Evolutionary conservation across 2,113 vertebrate species (phyloP).

Genomic region (Lophotis ruficrista): DNA sequence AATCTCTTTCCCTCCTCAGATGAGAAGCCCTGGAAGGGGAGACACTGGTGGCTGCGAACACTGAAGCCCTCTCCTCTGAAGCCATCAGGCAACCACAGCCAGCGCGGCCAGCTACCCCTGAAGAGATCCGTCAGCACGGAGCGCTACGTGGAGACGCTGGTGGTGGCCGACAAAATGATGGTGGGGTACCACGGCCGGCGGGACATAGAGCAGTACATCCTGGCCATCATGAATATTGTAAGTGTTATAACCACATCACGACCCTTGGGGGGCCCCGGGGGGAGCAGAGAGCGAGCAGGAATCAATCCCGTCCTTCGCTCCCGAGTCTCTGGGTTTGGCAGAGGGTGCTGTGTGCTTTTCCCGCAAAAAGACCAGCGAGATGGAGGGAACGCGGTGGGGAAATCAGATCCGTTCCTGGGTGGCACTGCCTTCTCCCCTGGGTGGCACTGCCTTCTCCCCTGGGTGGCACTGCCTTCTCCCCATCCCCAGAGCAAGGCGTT

Average conservation of each 20-base stretch:
- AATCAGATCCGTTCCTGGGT: not conserved
- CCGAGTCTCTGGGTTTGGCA: rapidly evolving
- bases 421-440: not conserved
- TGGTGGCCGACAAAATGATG: constrained; percentile 99
- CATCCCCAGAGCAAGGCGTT: not conserved
- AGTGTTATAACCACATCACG: constrained; percentile 78
- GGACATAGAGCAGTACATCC: constrained; percentile 97
- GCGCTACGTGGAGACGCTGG: constrained; percentile 96
- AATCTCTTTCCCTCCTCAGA: constrained; percentile 69
- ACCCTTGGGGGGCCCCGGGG: not conserved
- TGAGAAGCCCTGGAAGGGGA: constrained; percentile 91
- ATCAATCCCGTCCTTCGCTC: rapidly evolving
- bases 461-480: not conserved
- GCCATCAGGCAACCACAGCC: constrained; percentile 81
- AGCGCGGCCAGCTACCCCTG: constrained; percentile 88
- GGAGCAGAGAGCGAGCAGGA: not conserved
- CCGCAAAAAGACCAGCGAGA: not conserved
- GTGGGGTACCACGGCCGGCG: constrained; percentile 95
- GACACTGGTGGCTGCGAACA: constrained; percentile 90
- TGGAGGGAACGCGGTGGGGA: rapidly evolving
- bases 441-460: too few relatives aligned
- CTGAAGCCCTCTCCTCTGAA: constrained; percentile 85
- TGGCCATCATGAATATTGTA: constrained; percentile 99
- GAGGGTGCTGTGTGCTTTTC: not conserved
- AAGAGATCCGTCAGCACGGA: constrained; percentile 95